Evolutionary conservation across 2,113 vertebrate species (phyloP).

Genomic region (Clinocottus analis): DNA sequence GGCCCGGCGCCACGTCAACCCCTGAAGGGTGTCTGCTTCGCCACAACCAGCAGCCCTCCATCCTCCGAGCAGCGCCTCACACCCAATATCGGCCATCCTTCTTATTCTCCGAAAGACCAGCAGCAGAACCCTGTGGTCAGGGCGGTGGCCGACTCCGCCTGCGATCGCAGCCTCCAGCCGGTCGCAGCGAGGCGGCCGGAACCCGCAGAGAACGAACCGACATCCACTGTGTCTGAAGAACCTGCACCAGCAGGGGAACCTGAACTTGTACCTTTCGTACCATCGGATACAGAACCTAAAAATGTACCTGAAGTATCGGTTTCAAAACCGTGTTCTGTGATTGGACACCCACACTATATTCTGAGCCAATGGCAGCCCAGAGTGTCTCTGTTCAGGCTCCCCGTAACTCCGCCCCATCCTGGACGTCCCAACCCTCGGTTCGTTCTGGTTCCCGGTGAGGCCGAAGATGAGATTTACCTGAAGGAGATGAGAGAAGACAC

Average conservation of each 20-base stretch:
- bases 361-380: constrained; percentile 22
- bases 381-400: constrained; percentile 28
- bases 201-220: not conserved
- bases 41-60: not conserved
- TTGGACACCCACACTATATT: not conserved
- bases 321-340: not conserved
- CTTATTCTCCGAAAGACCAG: not conserved
- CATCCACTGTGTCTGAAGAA: constrained; percentile 5
- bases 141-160: constrained; percentile 9
- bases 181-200: not conserved
- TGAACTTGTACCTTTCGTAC: no score
- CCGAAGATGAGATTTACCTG: constrained; percentile 26
- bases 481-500: constrained; percentile 12
- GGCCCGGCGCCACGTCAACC: accelerated
- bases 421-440: not conserved
- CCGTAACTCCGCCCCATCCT: not conserved
- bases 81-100: no score
- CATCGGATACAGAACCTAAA: not conserved
- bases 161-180: not conserved
- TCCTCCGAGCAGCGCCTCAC: accelerated
- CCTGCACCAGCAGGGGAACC: not conserved
- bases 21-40: no score
- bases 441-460: not conserved
- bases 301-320: not conserved
- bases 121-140: not conserved